Evolutionary conservation across 2,888 invertebrate genomes (phyloP), one percentile per base, ranked within the genome.

Genomic region (Hirtodrosophila confusa): DNA sequence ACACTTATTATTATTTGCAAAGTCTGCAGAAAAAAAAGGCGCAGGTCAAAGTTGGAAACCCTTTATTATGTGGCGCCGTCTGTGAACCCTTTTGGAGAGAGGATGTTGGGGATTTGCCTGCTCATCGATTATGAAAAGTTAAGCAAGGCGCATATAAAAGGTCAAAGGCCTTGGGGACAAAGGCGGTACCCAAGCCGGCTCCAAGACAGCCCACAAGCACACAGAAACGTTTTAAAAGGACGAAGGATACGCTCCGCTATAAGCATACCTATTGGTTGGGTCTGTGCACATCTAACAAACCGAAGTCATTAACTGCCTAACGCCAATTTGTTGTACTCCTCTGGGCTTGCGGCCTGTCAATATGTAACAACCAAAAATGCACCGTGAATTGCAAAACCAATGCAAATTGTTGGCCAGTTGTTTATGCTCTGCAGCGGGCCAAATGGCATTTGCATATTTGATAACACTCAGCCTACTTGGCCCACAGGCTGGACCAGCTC

Each of bases 111-210:
- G 58, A 69, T 79, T 75, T 64, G 75, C 64, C 62, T 41, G 79
- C 78, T 83, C 84, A 83, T 83, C 86, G 82, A 83, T 83, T 86
- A 86, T 84, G 80, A 80, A 83, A 83, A 83, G 67, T 80, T 71
- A 75, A 73, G 63, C 69, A 66, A 62, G 76, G 3, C 56, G 60
- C 53, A 60, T 24, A 51, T 41, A 66, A 73, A 80, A 73, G 86
- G 86, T 77, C 75, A 75, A 73, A 63, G 62, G 60, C 63, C 75
- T 40, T 36, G 24, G 64, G 69, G 39, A 57, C 29, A 49, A 47
- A 65, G 48, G 50, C 36, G 27, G 53, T 17, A 17, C 40, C 58
- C 31, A 9, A 31, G 17, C 17, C 1, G 17, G 17, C 17, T 17
- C 1, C 17, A 17, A 31, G 1, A 3, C 31, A 31, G 8, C 24